phyloP scores from a whole-genome alignment of 2,113 vertebrate species.

The Nerophis lumbriciformis region DNA sequence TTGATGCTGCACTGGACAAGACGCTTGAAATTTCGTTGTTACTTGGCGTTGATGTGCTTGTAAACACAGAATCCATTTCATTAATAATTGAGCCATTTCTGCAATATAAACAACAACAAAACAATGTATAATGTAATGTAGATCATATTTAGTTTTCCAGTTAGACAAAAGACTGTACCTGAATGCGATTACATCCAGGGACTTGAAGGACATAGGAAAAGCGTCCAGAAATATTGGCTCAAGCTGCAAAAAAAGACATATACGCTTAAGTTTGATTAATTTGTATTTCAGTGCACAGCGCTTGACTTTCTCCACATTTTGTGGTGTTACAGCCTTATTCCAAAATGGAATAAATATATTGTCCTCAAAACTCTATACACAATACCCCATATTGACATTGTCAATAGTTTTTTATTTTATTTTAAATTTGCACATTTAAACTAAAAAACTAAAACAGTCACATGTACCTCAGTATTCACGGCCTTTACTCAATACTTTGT shows the following conservation, averaged over 20 bases:
- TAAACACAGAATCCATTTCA: neutral
- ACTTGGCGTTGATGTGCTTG: constrained; percentile 7
- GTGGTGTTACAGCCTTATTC: too few species aligned
- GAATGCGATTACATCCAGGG: constrained; percentile 10
- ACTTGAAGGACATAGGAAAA: constrained; percentile 18
- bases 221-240: neutral
- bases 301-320: too few species aligned
- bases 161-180: constrained; percentile 16
- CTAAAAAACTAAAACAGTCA: too few species aligned
- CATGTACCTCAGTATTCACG: too few species aligned
- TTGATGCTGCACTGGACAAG: constrained; percentile 19
- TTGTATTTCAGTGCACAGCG: neutral
- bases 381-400: too few species aligned
- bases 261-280: neutral
- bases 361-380: too few species aligned
- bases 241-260: constrained; percentile 18
- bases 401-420: too few species aligned
- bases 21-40: constrained; percentile 6
- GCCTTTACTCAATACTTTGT: too few species aligned
- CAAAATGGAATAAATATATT: too few species aligned
- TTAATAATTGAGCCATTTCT: constrained; percentile 47
- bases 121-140: neutral
- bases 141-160: too few species aligned
- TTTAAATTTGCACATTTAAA: too few species aligned
- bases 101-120: neutral